These are phyloP conservation scores for Pseudomyrmex sp. DNA, from an alignment of 1,140 invertebrate species.

Conservation along the genomic window DNA sequence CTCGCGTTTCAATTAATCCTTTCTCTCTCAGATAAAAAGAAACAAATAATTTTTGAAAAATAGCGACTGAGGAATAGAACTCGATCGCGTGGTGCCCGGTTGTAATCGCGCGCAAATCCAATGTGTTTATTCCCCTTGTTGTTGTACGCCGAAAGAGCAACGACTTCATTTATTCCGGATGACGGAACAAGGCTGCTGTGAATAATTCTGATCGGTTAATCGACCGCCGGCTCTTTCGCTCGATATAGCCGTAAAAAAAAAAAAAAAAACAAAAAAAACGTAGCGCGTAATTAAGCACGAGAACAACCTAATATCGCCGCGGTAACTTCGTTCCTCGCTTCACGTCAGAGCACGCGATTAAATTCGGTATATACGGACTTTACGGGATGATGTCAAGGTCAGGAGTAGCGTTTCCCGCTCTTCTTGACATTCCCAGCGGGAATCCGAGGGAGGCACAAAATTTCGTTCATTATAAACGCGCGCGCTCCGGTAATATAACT, in stretches of 20 bases:
- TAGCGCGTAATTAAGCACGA: slow-evolving; percentile 36
- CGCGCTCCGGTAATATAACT: slow-evolving; percentile 1
- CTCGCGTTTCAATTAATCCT: too few species aligned
- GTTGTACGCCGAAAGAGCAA: slow-evolving; percentile 1
- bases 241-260: too few species aligned
- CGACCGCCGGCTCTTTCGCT: not conserved
- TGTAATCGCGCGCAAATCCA: not conserved
- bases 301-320: not conserved
- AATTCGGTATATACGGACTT: slow-evolving; percentile 15
- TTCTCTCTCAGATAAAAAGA: too few species aligned
- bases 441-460: not conserved
- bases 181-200: not conserved
- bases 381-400: slow-evolving; percentile 59
- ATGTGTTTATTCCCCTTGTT: not conserved
- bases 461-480: slow-evolving; percentile 40
- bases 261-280: not conserved
- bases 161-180: slow-evolving; percentile 32
- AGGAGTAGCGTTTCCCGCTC: not conserved
- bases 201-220: not conserved
- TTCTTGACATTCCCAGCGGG: slow-evolving; percentile 17
- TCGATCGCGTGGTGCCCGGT: not conserved
- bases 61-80: too few species aligned
- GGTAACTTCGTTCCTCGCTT: slow-evolving; percentile 1
- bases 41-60: too few species aligned
- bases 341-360: slow-evolving; percentile 2